Evolutionary conservation across 2,888 invertebrate species (phyloP).

Genomic region (Plagiodera versicolora): DNA sequence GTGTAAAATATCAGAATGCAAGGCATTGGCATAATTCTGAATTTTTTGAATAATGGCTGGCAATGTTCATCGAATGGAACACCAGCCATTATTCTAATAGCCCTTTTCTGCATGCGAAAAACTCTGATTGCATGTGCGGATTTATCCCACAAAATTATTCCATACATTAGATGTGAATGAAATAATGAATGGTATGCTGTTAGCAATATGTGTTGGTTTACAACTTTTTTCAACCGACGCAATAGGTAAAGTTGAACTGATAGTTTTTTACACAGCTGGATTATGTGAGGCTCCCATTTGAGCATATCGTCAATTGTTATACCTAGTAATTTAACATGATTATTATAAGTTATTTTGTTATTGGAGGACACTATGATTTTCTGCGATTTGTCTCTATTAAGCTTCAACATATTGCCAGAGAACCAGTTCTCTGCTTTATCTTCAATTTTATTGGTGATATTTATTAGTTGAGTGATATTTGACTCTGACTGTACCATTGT

Average conservation of each 20-base stretch:
- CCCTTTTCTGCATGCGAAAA: constrained; percentile 4
- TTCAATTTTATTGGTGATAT: too few relatives aligned
- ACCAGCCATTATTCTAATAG: neutral
- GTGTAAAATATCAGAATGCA: neutral
- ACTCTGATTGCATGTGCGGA: neutral
- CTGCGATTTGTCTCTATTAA: constrained; percentile 2
- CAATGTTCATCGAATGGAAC: constrained; percentile 5
- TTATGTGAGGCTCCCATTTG: constrained; percentile 5
- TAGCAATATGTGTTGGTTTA: constrained; percentile 4
- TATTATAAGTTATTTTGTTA: neutral
- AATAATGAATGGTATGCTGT: neutral
- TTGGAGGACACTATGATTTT: neutral
- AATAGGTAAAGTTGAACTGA: constrained; percentile 7
- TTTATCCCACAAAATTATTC: constrained; percentile 1
- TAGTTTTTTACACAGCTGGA: constrained; percentile 8
- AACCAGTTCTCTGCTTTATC: too few relatives aligned
- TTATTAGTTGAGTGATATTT: neutral
- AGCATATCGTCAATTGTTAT: neutral
- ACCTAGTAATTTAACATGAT: too few relatives aligned
- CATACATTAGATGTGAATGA: constrained; percentile 8
- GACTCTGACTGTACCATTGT: neutral
- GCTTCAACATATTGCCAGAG: neutral
- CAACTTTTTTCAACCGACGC: constrained; percentile 1
- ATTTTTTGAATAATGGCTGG: constrained; percentile 3
- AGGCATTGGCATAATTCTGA: neutral